Evolutionary conservation across 1,140 invertebrate genomes (phyloP).

Genomic region (Harpegnathos saltator): DNA sequence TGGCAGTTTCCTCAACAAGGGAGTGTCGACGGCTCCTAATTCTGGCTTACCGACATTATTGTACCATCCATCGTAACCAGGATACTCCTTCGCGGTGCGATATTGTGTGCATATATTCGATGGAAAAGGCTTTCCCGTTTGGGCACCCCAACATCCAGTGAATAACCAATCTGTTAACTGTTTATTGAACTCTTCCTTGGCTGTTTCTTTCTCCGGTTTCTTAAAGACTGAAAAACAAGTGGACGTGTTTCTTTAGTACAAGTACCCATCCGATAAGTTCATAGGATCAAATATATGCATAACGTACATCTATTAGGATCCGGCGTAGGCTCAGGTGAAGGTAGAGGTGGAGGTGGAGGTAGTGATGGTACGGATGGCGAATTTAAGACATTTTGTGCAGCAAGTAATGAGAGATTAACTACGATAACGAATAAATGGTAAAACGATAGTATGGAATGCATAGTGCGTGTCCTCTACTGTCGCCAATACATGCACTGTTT

Average conservation of each 20-base stretch:
- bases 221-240: conserved; percentile 7
- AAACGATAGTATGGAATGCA: neutral
- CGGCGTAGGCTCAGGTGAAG: neutral
- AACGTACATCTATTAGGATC: neutral
- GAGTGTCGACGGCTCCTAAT: conserved; percentile 87
- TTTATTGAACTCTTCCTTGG: neutral
- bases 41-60: conserved; percentile 88
- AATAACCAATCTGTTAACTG: conserved; percentile 50
- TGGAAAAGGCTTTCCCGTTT: neutral
- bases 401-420: conserved; percentile 30
- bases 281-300: neutral
- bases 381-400: neutral
- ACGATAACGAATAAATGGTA: conserved; percentile 18
- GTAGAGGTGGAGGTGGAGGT: neutral
- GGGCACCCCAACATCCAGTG: conserved; percentile 36
- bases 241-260: neutral
- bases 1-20: conserved; percentile 87
- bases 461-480: neutral
- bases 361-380: neutral
- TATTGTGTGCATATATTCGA: neutral
- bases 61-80: conserved; percentile 89
- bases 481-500: neutral
- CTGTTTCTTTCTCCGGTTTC: neutral
- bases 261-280: too few species aligned
- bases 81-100: conserved; percentile 79